Evolutionary conservation across 2,888 invertebrate species (phyloP).

Genomic region (Pristionchus maxplancki): DNA sequence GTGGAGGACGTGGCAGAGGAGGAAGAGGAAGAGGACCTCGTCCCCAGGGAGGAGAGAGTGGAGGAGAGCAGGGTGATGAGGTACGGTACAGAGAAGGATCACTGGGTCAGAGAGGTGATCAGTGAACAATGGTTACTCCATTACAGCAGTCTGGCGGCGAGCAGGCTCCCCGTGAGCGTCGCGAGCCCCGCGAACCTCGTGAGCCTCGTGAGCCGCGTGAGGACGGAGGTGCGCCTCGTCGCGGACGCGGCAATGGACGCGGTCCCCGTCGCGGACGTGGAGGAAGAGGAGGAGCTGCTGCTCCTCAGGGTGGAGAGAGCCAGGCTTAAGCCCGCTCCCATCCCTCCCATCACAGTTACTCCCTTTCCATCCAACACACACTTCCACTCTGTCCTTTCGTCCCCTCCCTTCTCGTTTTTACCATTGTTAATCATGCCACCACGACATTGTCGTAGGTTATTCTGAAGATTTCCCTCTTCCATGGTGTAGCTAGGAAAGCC

Average conservation of each 20-base stretch:
- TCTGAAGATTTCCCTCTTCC: not conserved
- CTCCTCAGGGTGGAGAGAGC: not conserved
- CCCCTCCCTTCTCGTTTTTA: not conserved
- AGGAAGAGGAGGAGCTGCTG: conserved; percentile 56
- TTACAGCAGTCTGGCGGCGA: not conserved
- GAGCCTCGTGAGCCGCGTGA: conserved; percentile 40
- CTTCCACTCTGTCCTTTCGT: not conserved
- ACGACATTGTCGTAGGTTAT: not conserved
- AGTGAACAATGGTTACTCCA: not conserved
- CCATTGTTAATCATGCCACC: not conserved
- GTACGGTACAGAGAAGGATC: not conserved
- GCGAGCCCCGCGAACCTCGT: conserved; percentile 39
- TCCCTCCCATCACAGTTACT: not conserved
- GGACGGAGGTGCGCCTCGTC: conserved; percentile 56
- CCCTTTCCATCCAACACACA: not conserved
- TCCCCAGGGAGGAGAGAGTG: conserved; percentile 29
- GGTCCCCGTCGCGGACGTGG: conserved; percentile 65
- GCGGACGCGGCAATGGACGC: conserved; percentile 62
- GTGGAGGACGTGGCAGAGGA: conserved; percentile 59
- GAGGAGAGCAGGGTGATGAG: conserved; percentile 6
- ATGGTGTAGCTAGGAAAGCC: not conserved
- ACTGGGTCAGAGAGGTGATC: not conserved
- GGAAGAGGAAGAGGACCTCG: conserved; percentile 52
- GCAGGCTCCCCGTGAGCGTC: conserved; percentile 19
- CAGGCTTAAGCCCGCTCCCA: conserved; percentile 34